Evolutionary conservation across 1,140 invertebrate genomes (phyloP), one percentile per base, ranked within the genome.

Genomic region (Nasonia vitripennis): DNA sequence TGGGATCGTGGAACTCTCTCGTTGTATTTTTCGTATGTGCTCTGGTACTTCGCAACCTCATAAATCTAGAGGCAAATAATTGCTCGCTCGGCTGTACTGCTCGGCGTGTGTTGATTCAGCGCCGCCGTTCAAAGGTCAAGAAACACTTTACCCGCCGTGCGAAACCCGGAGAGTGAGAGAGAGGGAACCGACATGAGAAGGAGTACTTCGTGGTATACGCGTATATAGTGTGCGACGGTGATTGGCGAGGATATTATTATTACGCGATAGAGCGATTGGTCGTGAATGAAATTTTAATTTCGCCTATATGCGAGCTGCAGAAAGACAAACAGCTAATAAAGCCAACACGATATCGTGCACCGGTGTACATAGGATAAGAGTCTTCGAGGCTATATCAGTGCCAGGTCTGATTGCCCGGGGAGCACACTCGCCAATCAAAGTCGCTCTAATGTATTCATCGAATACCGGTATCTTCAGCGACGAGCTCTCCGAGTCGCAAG

Each of bases 381-480:
- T 31, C 68, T 31, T 71, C 2, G 7, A 31, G 68, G 12, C 55
- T 70, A 85, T 85, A 85, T 85, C 71, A 75, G 55, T 75, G 17
- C 80, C 7, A 6, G 23, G 48, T 48, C 6, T 81, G 62, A 83
- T 79, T 79, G 68, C 81, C 77, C 81, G n/a, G 77, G 81, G 85
- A 79, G 31, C n/a, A 51, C 55, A 31, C 81, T 85, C 78, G 85
- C 87, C 90, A 91, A 92, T 92, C 91, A 92, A 91, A 89, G 82
- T 81, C 70, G 27, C 86, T 20, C 83, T 91, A 92, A 92, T 91
- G 86, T 92, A 92, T 92, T 90, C 91, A 92, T 92, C 89, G 90
- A 91, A 89, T 86, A 62, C 17, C 14, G 74, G 68, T 74, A 48
- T 70, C 51, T 75, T 68, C 34, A 37, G 73, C 45, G 51, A n/a